Conservation (phyloP, 2,797 vertebrate genomes). For the Xyrichtys novacula region DNA sequence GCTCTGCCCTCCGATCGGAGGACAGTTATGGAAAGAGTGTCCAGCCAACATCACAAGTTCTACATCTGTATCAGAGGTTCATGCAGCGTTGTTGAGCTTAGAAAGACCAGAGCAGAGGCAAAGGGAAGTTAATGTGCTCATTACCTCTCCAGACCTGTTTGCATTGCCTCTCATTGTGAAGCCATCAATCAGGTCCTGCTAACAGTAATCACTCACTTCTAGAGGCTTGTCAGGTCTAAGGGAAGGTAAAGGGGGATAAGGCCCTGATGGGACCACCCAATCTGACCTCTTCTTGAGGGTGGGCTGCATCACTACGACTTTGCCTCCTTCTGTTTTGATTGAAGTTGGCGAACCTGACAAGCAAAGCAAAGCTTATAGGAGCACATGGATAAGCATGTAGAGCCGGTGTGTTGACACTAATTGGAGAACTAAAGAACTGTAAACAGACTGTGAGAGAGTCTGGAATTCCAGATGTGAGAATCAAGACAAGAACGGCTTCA, state of each 20-base stretch:
- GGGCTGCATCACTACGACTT: constrained; percentile 7
- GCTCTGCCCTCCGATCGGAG: neutral
- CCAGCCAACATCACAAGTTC: neutral
- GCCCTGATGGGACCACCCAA: constrained; percentile 45
- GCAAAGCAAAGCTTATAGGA: constrained; percentile 27
- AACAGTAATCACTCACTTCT: constrained; percentile 47
- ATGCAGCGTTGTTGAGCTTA: constrained; percentile 36
- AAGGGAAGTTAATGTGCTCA: constrained; percentile 55
- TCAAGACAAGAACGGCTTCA: neutral
- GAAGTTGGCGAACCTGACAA: constrained; percentile 17
- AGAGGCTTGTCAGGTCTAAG: constrained; percentile 13
- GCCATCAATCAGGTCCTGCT: constrained; percentile 54
- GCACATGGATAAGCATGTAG: constrained; percentile 21
- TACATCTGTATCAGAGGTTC: constrained; percentile 22
- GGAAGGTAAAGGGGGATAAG: constrained; percentile 9
- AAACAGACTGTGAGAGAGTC: constrained; percentile 32
- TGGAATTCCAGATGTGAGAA: constrained; percentile 54
- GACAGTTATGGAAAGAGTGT: neutral
- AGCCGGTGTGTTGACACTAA: constrained; percentile 50
- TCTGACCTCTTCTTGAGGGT: constrained; percentile 24
- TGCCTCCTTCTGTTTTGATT: constrained; percentile 22
- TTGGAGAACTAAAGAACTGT: constrained; percentile 38
- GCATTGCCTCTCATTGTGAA: constrained; percentile 31
- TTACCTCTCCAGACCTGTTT: constrained; percentile 52
- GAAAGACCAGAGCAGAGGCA: constrained; percentile 53